Conservation (phyloP, 2,888 invertebrate genomes). For the Eurytoma californica region DNA sequence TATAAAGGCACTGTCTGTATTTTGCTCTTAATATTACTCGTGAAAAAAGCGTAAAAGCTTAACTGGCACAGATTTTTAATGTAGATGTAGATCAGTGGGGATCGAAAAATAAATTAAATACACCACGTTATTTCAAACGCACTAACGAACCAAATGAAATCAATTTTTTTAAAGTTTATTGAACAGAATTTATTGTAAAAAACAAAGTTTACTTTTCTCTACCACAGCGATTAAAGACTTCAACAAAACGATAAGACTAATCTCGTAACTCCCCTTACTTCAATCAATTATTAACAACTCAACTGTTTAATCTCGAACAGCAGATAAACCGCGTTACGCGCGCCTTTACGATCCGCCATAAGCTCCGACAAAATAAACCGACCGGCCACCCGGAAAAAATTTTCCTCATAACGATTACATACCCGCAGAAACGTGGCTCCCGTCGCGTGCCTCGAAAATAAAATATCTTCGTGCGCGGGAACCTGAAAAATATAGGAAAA, state of each 20-base stretch:
- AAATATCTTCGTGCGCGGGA: slow-evolving; percentile 20
- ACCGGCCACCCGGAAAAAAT: slow-evolving; percentile 11
- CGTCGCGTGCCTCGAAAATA: slow-evolving; percentile 27
- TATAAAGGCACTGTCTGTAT: not conserved
- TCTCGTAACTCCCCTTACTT: slow-evolving; percentile 7
- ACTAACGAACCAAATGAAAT: no score
- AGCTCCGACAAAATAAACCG: slow-evolving; percentile 47
- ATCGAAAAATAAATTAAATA: no score
- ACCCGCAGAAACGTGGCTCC: slow-evolving; percentile 3
- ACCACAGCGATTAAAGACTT: not conserved
- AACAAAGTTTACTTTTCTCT: not conserved
- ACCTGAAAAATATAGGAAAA: slow-evolving; percentile 11
- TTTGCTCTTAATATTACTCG: no score
- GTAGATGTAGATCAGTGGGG: no score
- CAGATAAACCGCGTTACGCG: slow-evolving; percentile 33
- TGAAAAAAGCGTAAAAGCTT: no score
- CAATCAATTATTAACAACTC: slow-evolving; percentile 46
- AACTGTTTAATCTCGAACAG: slow-evolving; percentile 47
- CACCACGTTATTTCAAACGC: no score
- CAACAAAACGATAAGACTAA: slow-evolving; percentile 32
- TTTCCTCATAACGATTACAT: slow-evolving; percentile 28
- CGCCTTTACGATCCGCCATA: slow-evolving; percentile 31
- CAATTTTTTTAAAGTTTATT: no score
- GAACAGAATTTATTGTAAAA: not conserved
- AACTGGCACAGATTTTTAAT: no score